phyloP scores from a whole-genome alignment of 2,797 vertebrate species.

The Caiman crocodilus region DNA sequence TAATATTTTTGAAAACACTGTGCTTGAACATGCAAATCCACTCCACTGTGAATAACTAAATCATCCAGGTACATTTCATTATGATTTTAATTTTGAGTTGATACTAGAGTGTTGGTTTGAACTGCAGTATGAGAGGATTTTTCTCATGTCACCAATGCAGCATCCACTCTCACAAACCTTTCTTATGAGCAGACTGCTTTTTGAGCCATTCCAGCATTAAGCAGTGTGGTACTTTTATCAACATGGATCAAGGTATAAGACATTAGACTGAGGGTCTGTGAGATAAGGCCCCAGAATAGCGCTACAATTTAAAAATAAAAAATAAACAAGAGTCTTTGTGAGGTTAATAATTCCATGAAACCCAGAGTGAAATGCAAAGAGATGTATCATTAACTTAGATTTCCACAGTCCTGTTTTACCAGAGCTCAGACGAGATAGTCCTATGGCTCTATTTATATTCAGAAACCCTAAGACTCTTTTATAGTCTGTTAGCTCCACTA shows the following conservation, averaged over 20 bases:
- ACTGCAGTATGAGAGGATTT: neutral
- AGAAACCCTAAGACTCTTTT: rapidly evolving
- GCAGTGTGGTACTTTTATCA: neutral
- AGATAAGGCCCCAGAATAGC: neutral
- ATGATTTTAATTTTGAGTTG: neutral
- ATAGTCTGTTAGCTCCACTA: neutral
- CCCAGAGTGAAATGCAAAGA: neutral
- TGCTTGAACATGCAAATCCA: neutral
- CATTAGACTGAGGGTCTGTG: neutral
- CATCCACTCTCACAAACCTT: neutral
- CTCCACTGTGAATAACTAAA: neutral
- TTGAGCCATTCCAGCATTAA: neutral
- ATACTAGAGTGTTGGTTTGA: neutral
- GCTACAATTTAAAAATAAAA: neutral
- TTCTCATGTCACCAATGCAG: neutral
- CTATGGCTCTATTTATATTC: neutral
- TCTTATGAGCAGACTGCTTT: neutral
- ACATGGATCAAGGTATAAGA: neutral
- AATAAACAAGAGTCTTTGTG: neutral
- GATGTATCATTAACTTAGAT: neutral
- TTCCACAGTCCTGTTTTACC: neutral
- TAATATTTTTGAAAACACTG: neutral
- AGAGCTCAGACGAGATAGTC: neutral
- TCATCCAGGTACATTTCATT: neutral
- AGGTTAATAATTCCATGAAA: neutral